Evolutionary conservation across 2,888 invertebrate genomes (phyloP), one percentile per base, ranked within the genome.

Genomic region (Megaustenia siamemsis): DNA sequence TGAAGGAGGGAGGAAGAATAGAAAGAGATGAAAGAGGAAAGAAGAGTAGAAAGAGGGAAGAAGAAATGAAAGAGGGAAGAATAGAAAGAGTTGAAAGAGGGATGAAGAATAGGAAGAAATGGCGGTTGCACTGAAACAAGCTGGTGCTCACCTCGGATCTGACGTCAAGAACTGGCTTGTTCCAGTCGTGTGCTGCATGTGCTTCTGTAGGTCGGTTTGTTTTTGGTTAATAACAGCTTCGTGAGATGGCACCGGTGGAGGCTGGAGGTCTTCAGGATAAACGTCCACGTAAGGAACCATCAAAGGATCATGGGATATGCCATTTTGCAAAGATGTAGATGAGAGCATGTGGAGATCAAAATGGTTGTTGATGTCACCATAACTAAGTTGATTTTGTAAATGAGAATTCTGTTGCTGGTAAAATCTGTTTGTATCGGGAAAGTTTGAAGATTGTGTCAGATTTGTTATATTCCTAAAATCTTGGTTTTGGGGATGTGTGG

Each of bases 161-260:
- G 77, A 38, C 2, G 73, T 35, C 43, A 81, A 43, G 66, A 60
- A 84, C 68, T 84, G 84, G 24, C 76, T 84, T 12, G 84, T 80
- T 12, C 68, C 56, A 76, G 76, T 84, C 66, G 87, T 75, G 35
- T 88, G 86, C 63, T 90, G 89, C 85, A 90, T 82, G 82, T 90
- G 80, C 56, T 89, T 86, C 69, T 88, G 89, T 68, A 90, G 89
- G 71, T 90, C 90, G 32, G 90, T 89, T 35, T 92, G 96, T 63
- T 97, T 94, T 0, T 97, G 97, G 94, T 97, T 90, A 28, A 89
- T 69, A 45, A 88, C 81, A 63, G 88, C 89, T 76, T 92, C 91
- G 21, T 88, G 87, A 3, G 86, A 49, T 96, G 18, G 97, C 96
- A 92, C 92, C 18, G 93, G 93, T 40, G 92, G 91, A 45, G 91